Conservation (phyloP, 2,797 vertebrate genomes). For the Propithecus deckenii region DNA sequence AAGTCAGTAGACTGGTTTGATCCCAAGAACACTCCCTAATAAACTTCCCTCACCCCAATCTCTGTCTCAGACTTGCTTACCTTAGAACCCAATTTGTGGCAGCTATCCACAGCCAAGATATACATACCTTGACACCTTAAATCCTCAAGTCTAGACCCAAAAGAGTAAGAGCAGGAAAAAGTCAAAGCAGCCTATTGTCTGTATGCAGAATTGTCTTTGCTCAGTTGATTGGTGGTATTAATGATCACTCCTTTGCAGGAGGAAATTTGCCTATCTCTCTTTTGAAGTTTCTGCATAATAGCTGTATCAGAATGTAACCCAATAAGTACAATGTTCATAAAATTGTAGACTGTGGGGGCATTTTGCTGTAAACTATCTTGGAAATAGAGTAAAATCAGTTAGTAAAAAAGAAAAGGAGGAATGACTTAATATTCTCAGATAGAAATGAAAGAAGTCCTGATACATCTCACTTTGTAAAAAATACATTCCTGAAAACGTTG, state of each 20-base stretch:
- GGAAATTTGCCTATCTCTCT: neutral
- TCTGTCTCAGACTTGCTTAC: neutral
- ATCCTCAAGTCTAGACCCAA: neutral
- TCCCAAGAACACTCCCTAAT: neutral
- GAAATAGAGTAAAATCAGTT: neutral
- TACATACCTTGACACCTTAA: neutral
- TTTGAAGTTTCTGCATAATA: constrained; percentile 21
- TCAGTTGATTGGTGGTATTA: neutral
- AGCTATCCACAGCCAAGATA: neutral
- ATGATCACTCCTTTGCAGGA: neutral
- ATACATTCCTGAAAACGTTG: neutral
- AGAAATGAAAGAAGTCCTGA: neutral
- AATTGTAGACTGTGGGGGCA: neutral
- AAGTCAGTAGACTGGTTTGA: neutral
- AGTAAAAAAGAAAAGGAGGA: neutral
- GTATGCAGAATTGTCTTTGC: neutral
- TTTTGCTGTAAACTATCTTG: neutral
- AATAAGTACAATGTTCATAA: neutral
- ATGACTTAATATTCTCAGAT: neutral
- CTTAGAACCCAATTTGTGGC: neutral
- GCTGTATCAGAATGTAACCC: neutral
- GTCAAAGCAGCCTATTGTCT: neutral
- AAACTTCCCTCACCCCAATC: neutral
- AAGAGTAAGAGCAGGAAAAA: neutral
- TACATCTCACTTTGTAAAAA: constrained; percentile 7